Evolutionary conservation across 2,113 vertebrate species (phyloP).

Genomic region (Prietella phreatophila): DNA sequence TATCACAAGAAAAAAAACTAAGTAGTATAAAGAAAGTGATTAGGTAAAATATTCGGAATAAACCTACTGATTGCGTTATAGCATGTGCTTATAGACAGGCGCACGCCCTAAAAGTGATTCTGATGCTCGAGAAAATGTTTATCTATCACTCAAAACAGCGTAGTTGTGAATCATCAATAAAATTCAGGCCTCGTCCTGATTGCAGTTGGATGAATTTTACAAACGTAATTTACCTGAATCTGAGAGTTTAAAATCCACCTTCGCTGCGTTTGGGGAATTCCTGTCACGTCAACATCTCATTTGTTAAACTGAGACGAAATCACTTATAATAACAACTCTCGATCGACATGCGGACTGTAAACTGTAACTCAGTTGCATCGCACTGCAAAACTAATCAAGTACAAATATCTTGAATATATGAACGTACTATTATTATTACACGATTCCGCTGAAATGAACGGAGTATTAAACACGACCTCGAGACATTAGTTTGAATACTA

Average conservation of each 20-base stretch:
- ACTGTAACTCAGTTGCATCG: background rate
- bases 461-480: background rate
- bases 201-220: conserved; percentile 60
- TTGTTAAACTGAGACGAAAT: background rate
- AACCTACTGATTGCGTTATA: background rate
- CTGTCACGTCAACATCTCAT: background rate
- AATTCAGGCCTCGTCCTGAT: conserved; percentile 33
- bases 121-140: background rate
- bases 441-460: background rate
- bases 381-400: background rate
- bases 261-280: background rate
- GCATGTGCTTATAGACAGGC: conserved; percentile 18
- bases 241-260: conserved; percentile 55
- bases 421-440: background rate
- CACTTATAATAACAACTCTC: background rate
- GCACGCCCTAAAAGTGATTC: background rate
- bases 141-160: background rate
- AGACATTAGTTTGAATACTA: background rate
- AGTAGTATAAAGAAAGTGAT: background rate
- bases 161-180: conserved; percentile 49
- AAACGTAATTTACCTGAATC: conserved; percentile 63
- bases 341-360: background rate
- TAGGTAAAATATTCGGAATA: background rate
- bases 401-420: background rate
- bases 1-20: background rate